Conservation (phyloP, 2,888 invertebrate species). For the Plebejus melissa region DNA sequence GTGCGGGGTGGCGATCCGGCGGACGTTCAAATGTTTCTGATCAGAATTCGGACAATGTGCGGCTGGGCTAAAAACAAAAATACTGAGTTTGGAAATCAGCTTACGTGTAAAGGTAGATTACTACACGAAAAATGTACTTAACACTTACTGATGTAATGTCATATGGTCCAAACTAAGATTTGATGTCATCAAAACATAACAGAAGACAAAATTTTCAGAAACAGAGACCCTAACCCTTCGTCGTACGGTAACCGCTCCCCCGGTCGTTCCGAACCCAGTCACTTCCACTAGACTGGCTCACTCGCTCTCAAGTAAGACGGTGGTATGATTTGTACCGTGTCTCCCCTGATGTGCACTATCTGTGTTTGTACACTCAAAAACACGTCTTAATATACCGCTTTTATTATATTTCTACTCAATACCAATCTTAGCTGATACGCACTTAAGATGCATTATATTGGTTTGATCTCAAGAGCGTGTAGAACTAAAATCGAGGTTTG, state of each 20-base stretch:
- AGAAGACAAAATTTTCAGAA: slow-evolving; percentile 50
- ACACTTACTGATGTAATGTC: too few species aligned
- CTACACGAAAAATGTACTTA: too few species aligned
- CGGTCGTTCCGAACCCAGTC: slow-evolving; percentile 40
- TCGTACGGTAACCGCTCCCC: slow-evolving; percentile 50
- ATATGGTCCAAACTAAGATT: too few species aligned
- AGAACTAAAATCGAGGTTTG: neutral
- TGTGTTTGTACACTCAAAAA: neutral
- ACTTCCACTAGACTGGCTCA: slow-evolving; percentile 43
- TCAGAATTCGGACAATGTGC: too few species aligned
- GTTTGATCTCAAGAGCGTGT: neutral
- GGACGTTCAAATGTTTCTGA: too few species aligned
- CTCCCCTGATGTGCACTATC: neutral
- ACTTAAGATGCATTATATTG: neutral
- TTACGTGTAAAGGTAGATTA: too few species aligned
- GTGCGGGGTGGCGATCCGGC: too few species aligned
- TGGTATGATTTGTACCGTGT: neutral
- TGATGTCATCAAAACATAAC: neutral
- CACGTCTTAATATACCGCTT: neutral
- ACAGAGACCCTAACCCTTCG: slow-evolving; percentile 49
- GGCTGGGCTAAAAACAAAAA: too few species aligned
- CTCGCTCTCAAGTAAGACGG: slow-evolving; percentile 29
- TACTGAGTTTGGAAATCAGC: too few species aligned
- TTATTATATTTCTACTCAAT: neutral
- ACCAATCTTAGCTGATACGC: neutral